These are phyloP conservation scores for Acromyrmex charruanus DNA, from an alignment of 1,140 invertebrate genomes.

Conservation along the genomic window DNA sequence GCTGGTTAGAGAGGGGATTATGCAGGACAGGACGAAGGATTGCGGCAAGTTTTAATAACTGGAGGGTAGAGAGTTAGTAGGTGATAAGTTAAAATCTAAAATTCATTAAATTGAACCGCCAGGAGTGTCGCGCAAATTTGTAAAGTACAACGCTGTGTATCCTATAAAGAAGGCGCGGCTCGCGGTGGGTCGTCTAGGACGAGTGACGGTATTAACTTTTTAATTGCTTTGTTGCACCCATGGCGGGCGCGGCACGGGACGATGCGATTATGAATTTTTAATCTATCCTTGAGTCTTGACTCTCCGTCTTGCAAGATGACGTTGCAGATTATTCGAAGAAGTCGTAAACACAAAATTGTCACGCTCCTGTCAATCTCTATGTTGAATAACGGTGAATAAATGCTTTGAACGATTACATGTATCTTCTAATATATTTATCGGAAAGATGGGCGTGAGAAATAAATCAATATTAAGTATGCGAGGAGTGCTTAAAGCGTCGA, in stretches of 20 bases:
- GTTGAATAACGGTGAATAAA: background rate
- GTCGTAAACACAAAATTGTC: constrained; percentile 45
- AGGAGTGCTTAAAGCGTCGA: constrained; percentile 51
- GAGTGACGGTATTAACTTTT: constrained; percentile 69
- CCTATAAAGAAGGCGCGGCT: constrained; percentile 65
- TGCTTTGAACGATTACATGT: background rate
- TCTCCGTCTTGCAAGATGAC: background rate
- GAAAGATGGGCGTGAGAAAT: constrained; percentile 16
- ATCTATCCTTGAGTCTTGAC: constrained; percentile 16
- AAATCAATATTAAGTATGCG: constrained; percentile 48
- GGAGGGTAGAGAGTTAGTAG: constrained; percentile 73
- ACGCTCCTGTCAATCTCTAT: constrained; percentile 1
- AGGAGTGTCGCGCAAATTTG: constrained; percentile 65
- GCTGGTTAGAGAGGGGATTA: constrained; percentile 54
- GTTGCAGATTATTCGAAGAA: constrained; percentile 11
- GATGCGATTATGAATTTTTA: constrained; percentile 57
- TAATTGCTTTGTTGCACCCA: constrained; percentile 66
- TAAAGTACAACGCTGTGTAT: constrained; percentile 57
- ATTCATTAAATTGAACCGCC: constrained; percentile 79
- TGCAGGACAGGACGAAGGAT: constrained; percentile 66
- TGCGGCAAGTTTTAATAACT: constrained; percentile 77
- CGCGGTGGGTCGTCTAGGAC: constrained; percentile 46
- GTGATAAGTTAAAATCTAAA: constrained; percentile 81
- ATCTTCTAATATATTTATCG: background rate
- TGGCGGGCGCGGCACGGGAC: constrained; percentile 17